Base-by-base conservation (phyloP, 1,140 invertebrate genomes). In the Ptiloglossa arizonensis region DNA sequence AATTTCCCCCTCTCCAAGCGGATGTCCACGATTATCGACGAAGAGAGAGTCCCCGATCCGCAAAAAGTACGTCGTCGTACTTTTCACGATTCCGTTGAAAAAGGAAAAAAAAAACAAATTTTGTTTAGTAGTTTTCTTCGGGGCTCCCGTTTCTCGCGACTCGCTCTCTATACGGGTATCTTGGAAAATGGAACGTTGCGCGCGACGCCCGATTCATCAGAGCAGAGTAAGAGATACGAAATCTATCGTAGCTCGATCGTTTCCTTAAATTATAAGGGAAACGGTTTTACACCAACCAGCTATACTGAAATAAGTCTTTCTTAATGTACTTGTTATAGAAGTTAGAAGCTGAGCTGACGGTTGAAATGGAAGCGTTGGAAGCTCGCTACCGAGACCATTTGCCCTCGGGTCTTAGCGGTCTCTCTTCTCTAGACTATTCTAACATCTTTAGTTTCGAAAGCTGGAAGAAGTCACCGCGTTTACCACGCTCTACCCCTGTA, bases 321-420 rank as follows among this genome's bases (percentile, higher is more conserved):
- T 87, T 90, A 62, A 87, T 74, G 64, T 89, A 87, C 85, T 85
- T 91, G 87, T 91, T 91, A 79, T 92, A 93, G 92, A 91, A 89
- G 84, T 87, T 93, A 88, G 91, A 92, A 86, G 86, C 88, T 79
- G 90, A 90, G 79, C 88, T 93, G 89, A 88, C 89, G 80, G 79
- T 85, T 79, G 87, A 92, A 88, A 90, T 88, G 89, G 91, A 91
- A 80, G 87, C 88, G 81, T 91, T 92, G 92, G 90, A 91, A 87
- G 85, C 86, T 74, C 87, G 86, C 59, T 92, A 92, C 81, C 88
- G 87, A 81, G 90, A 89, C 83, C 89, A 88, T 89, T 89, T 92
- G 63, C 88, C 90, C 52, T 89, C 89, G 68, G 86, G 88, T 81
- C 82, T 89, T 83, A 88, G 88, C 86, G 86, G 88, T 83, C 85